Conservation (phyloP, 2,113 vertebrate genomes). For the Ailuropoda melanoleuca region DNA sequence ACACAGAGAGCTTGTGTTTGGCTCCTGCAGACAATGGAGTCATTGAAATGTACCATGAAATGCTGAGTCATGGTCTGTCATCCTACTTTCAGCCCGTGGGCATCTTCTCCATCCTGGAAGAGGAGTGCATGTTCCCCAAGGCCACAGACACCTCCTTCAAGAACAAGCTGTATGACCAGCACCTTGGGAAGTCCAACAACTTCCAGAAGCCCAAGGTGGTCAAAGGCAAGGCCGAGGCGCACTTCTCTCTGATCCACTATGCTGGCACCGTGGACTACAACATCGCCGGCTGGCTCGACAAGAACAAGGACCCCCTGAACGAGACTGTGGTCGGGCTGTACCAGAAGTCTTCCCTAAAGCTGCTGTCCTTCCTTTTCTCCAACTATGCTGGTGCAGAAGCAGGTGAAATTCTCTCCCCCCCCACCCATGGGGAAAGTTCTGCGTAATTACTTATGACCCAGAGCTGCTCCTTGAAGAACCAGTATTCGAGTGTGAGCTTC, state of each 20-base stretch:
- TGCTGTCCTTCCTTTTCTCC: constrained; percentile 87
- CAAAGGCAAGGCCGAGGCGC: constrained; percentile 87
- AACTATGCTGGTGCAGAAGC: constrained; percentile 82
- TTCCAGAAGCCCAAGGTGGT: constrained; percentile 87
- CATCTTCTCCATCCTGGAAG: constrained; percentile 90
- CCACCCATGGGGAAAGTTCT: background rate
- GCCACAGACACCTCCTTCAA: constrained; percentile 90
- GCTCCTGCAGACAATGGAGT: background rate
- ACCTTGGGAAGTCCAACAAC: constrained; percentile 85
- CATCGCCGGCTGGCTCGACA: constrained; percentile 86
- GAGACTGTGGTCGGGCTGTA: constrained; percentile 89
- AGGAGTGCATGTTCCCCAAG: constrained; percentile 93
- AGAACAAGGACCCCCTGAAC: constrained; percentile 91
- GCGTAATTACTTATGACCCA: background rate
- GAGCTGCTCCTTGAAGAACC: background rate
- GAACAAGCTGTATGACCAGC: constrained; percentile 91
- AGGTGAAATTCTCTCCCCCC: constrained; percentile 65
- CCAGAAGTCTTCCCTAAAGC: constrained; percentile 87
- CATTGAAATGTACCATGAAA: background rate
- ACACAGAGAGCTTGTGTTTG: background rate
- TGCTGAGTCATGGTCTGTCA: background rate
- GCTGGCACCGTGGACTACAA: constrained; percentile 88
- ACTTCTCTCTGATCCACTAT: constrained; percentile 87
- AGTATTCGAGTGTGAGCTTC: background rate
- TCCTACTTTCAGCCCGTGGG: constrained; percentile 81